Conservation (phyloP, 1,140 invertebrate species). For the Conus ventricosus region DNA sequence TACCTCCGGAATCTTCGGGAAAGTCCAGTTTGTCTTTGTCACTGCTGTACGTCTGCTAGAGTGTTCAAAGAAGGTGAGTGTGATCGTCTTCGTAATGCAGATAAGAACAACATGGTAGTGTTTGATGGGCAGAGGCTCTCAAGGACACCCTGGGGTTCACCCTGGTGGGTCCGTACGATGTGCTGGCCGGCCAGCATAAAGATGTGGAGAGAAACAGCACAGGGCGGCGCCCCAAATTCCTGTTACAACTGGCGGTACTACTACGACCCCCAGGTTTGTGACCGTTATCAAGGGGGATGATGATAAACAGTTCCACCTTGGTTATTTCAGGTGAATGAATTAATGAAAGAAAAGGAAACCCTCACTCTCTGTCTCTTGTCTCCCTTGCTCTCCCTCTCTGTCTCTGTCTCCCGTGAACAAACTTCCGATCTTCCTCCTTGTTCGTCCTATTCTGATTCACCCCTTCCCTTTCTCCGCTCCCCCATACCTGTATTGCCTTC, state of each 20-base stretch:
- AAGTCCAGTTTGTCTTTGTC: background rate
- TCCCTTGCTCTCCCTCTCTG: background rate
- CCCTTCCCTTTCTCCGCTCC: no score
- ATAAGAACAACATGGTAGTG: background rate
- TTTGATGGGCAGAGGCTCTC: conserved; percentile 78
- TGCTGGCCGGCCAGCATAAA: conserved; percentile 83
- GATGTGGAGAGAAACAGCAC: conserved; percentile 74
- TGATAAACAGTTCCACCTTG: conserved; percentile 86
- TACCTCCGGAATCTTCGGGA: no score
- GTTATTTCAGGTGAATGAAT: conserved; percentile 83
- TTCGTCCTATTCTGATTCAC: no score
- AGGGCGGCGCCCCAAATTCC: conserved; percentile 79
- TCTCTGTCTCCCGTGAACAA: no score
- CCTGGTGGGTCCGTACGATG: conserved; percentile 91
- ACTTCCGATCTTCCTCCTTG: no score
- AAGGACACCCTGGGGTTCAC: conserved; percentile 80
- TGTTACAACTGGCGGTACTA: conserved; percentile 92
- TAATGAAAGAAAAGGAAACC: background rate
- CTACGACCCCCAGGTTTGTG: conserved; percentile 93
- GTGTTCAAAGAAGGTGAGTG: background rate
- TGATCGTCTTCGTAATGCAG: no score
- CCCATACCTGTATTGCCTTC: no score
- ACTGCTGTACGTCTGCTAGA: background rate
- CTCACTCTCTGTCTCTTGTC: background rate
- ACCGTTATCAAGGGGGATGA: conserved; percentile 79